Conservation (phyloP, 2,888 invertebrate species). For the Hydraecia micacea region DNA sequence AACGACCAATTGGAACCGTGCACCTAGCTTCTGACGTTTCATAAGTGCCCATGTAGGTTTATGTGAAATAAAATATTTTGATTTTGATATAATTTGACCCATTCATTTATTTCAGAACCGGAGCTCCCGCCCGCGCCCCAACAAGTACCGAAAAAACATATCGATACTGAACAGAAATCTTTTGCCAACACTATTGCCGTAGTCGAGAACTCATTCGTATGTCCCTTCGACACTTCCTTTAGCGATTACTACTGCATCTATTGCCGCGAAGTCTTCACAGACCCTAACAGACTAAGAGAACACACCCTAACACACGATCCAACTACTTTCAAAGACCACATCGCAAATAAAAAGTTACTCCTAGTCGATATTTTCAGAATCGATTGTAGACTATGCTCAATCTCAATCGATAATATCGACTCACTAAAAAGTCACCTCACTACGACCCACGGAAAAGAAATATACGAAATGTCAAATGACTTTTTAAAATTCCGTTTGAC, state of each 20-base stretch:
- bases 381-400: slow-evolving; percentile 81
- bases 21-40: not conserved
- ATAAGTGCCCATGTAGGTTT: too few relatives aligned
- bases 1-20: not conserved
- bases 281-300: slow-evolving; percentile 78
- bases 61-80: too few relatives aligned
- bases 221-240: slow-evolving; percentile 82
- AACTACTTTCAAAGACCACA: slow-evolving; percentile 71
- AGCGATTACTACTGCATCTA: slow-evolving; percentile 83
- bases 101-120: slow-evolving; percentile 59
- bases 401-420: slow-evolving; percentile 74
- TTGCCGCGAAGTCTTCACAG: slow-evolving; percentile 81
- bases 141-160: slow-evolving; percentile 55
- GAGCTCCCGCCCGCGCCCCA: slow-evolving; percentile 11
- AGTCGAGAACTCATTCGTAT: slow-evolving; percentile 81
- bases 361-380: slow-evolving; percentile 80
- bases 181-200: slow-evolving; percentile 76
- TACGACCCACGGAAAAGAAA: slow-evolving; percentile 71
- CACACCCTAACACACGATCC: slow-evolving; percentile 82
- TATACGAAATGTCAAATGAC: slow-evolving; percentile 75
- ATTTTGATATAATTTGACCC: not conserved
- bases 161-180: slow-evolving; percentile 75
- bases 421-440: slow-evolving; percentile 76
- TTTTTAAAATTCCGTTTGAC: slow-evolving; percentile 81
- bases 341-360: slow-evolving; percentile 75